Evolutionary conservation across 2,888 invertebrate genomes (phyloP), one percentile per base, ranked within the genome.

Genomic region (Amphipyra berbera): DNA sequence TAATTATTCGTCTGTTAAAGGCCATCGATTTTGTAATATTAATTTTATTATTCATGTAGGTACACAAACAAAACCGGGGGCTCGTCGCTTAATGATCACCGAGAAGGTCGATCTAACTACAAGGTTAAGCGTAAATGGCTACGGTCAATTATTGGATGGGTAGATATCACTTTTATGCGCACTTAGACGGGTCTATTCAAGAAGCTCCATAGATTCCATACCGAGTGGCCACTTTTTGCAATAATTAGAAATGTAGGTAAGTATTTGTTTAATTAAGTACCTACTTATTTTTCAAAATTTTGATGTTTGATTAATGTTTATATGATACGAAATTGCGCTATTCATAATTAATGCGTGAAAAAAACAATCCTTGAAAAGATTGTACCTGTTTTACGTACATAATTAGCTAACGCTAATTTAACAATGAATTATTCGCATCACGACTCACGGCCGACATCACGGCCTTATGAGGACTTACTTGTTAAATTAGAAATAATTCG

Each of bases 141-240:
- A 69, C 49, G 49, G 63, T 54, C 67, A 69, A 37, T 46, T 33
- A 33, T 21, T 38, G 37, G 62, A 62, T 62, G 54, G 54, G 13
- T 30, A 30, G 21, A 3, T 21, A 21, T 21, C 21, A 1, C 21
- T 21, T 21, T 21, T 21, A 21, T 21, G 21, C 3, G 21, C 21
- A 21, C 21, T 21, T 21, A 3, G 21, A 21, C 21, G 3, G 21
- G n/a, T n/a, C 21, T 2, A 2, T 21, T 21, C 21, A 21, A 21
- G 21, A 21, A 21, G 21, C 21, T 21, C 21, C 21, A 21, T 21
- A 21, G 21, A 21, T 3, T 1, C 21, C 3, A 21, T 21, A 21
- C 21, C 21, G 3, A 21, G 21, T 21, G 21, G 21, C 3, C 21
- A 21, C 21, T n/a, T n/a, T n/a, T n/a, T n/a, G n/a, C n/a, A n/a